A percentile compares a stretch with the other conserved stretches of the same genome.
These are phyloP conservation scores for Bibio marci DNA, from an alignment of 2,888 invertebrate genomes.

Conservation along the genomic window DNA sequence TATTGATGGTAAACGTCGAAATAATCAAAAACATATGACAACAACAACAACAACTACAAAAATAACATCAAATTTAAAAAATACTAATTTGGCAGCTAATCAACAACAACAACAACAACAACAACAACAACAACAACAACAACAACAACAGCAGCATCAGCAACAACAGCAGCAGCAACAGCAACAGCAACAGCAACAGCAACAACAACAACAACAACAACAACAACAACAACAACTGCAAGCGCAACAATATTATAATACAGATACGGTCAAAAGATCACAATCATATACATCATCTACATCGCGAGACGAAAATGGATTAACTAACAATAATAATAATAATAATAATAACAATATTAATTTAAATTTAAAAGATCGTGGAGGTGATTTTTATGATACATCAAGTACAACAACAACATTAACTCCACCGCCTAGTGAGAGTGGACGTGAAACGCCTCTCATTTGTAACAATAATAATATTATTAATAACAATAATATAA, in stretches of 20 bases:
- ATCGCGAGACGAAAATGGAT: conserved; percentile 1
- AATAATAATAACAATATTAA: conserved; percentile 2
- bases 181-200: conserved; percentile 9
- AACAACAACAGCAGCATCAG: too few species aligned
- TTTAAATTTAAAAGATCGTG: conserved; percentile 10
- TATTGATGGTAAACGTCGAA: conserved; percentile 13
- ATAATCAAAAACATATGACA: not conserved
- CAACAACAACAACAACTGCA: conserved; percentile 10
- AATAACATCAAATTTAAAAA: conserved; percentile 5
- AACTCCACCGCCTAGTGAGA: conserved; percentile 17
- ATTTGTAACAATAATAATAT: not conserved
- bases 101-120: conserved; percentile 10
- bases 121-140: conserved; percentile 11
- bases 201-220: conserved; percentile 11
- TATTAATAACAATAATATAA: too few species aligned
- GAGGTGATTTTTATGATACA: conserved; percentile 15
- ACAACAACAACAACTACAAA: conserved; percentile 4
- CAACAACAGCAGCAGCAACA: too few species aligned
- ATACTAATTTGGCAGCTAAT: not conserved
- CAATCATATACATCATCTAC: conserved; percentile 11
- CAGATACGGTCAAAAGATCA: conserved; percentile 10
- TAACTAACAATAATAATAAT: not conserved
- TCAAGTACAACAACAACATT: conserved; percentile 17
- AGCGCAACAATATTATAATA: conserved; percentile 6
- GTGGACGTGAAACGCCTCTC: conserved; percentile 15